Evolutionary conservation across 2,797 vertebrate genomes (phyloP).

Genomic region (Cetoscarus ocellatus): DNA sequence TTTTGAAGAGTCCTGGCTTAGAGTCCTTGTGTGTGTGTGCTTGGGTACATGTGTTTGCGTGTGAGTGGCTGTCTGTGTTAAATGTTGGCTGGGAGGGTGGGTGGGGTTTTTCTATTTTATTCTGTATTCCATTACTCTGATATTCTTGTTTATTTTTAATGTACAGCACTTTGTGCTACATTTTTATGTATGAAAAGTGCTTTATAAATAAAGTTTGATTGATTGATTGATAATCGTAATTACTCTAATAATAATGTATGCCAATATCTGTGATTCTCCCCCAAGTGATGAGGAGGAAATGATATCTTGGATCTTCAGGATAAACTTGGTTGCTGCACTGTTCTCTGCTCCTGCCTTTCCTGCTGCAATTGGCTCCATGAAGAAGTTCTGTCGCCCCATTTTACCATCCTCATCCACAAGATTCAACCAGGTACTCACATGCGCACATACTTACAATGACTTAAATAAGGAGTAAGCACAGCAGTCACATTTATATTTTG

Average conservation of each 20-base stretch:
- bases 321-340: slow-evolving; percentile 95
- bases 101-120: no score
- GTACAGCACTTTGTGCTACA: no score
- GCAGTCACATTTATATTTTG: neutral
- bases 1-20: no score
- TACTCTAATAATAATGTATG: neutral
- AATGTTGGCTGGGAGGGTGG: no score
- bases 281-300: slow-evolving; percentile 95
- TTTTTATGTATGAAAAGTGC: no score
- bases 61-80: no score
- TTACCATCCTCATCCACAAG: slow-evolving; percentile 94
- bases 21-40: no score
- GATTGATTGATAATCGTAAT: no score
- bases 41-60: no score
- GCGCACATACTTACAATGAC: neutral
- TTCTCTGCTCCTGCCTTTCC: slow-evolving; percentile 97
- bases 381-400: slow-evolving; percentile 95
- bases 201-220: no score
- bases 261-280: neutral
- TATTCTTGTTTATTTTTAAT: no score
- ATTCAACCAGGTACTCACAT: slow-evolving; percentile 89
- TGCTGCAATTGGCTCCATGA: slow-evolving; percentile 97
- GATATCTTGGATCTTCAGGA: slow-evolving; percentile 97
- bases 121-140: no score
- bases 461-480: neutral